These are phyloP conservation scores for Anolis apletophallus DNA, from an alignment of 2,797 vertebrate genomes.

Conservation along the genomic window DNA sequence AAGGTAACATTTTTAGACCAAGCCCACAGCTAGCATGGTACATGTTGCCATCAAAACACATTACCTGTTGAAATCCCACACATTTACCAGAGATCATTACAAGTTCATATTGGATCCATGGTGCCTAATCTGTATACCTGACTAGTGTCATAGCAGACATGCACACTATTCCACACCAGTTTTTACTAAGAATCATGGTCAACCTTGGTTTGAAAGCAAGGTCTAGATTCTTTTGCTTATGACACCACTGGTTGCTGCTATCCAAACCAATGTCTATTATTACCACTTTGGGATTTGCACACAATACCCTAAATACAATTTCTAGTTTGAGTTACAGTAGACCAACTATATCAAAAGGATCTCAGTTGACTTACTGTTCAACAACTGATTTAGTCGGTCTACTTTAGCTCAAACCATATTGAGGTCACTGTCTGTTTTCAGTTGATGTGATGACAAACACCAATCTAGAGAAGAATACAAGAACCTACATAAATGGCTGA, in stretches of 20 bases:
- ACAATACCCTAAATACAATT: too few species aligned
- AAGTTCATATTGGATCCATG: neutral
- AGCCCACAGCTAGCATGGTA: too few species aligned
- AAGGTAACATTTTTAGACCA: too few species aligned
- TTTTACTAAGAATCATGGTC: neutral
- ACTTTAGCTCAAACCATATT: too few species aligned
- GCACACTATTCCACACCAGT: neutral
- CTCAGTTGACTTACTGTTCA: too few species aligned
- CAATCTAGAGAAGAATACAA: neutral
- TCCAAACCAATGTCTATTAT: neutral
- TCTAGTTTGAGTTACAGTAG: too few species aligned
- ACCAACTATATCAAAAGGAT: too few species aligned
- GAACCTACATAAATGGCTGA: neutral
- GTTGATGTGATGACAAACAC: neutral
- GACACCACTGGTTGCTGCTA: neutral
- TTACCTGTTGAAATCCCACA: neutral
- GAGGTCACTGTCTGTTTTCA: neutral
- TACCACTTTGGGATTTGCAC: neutral
- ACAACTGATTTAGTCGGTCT: too few species aligned
- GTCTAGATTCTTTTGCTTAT: neutral
- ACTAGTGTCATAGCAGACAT: too few species aligned
- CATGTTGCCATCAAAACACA: too few species aligned
- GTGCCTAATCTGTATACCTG: neutral
- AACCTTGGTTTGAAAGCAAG: neutral
- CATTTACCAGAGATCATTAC: too few species aligned